Base-by-base conservation (phyloP, 2,113 vertebrate species). In the Oreotrochilus melanogaster region DNA sequence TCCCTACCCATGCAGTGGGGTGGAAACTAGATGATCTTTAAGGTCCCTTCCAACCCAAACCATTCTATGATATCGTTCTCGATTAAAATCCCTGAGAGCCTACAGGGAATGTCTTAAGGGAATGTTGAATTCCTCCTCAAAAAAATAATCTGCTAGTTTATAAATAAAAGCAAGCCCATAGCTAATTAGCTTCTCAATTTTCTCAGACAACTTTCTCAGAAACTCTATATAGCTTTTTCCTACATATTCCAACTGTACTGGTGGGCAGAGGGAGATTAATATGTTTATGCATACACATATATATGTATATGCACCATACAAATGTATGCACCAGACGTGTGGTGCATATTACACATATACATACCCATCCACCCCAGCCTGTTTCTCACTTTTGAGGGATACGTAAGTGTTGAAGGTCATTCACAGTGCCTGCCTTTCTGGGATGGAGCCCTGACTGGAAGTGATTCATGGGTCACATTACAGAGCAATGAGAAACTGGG, bases 391-490 rank as follows among this genome's bases (percentile, higher is more conserved):
- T 71, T 11, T 42, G 19, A 71, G 28, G n/a, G 31, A 7, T 39
- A 75, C 24, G 62, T n/a, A 71, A 8, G 18, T 30, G 70, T 53
- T 56, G 42, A 74, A 13, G 27, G 14, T 54, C 54, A 73, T 42
- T 37, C 35, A 37, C 35, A 37, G 8, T 37, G 35, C 35, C 8
- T 37, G 10, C 35, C 35, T 37, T 37, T 37, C 35, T 37, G 35
- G 35, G 35, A 37, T 37, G 35, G 35, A 37, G 35, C 10, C 35
- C 33, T 58, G 30, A 39, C 28, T 39, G 33, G 66, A 86, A 91
- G 80, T 0, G 0, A 75, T 72, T 80, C 37, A 35, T 22, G 66
- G 25, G 18, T 71, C 53, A 28, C 6, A 1, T n/a, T 51, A 51
- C 23, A 62, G 21, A 87, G 51, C 47, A 47, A 18, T 18, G 19